A percentile compares a stretch with the other conserved stretches of the same genome.
phyloP scores from a whole-genome alignment of 2,888 invertebrate genomes.

The Philonicus albiceps region DNA sequence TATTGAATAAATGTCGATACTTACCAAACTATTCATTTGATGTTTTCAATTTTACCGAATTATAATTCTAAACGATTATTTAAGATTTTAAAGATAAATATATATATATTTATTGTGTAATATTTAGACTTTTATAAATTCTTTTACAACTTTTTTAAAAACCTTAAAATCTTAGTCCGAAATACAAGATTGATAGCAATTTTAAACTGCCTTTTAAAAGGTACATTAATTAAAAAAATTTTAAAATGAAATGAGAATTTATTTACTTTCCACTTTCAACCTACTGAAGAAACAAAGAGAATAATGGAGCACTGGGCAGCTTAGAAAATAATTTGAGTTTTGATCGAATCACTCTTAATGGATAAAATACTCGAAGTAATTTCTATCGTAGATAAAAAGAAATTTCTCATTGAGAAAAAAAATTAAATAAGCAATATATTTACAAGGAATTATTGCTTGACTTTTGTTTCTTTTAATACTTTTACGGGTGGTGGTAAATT shows the following conservation, averaged over 20 bases:
- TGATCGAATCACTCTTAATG: constrained; percentile 7
- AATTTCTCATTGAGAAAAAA: constrained; percentile 35
- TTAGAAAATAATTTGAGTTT: neutral
- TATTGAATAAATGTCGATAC: neutral
- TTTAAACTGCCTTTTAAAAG: constrained; percentile 62
- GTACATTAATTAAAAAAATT: constrained; percentile 55
- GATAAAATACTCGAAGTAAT: constrained; percentile 22
- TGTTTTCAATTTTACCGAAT: neutral
- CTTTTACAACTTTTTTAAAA: constrained; percentile 33
- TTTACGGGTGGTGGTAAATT: neutral
- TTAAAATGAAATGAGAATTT: neutral
- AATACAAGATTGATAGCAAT: constrained; percentile 54
- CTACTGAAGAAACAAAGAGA: neutral
- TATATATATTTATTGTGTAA: constrained; percentile 27
- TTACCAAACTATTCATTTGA: neutral
- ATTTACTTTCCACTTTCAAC: neutral
- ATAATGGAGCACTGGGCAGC: neutral
- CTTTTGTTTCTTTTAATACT: neutral
- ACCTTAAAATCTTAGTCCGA: constrained; percentile 31
- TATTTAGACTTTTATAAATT: constrained; percentile 36
- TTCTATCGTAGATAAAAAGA: constrained; percentile 4
- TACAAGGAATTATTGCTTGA: constrained; percentile 29
- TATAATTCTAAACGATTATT: neutral
- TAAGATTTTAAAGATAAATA: constrained; percentile 38
- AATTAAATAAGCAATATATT: constrained; percentile 33